Percentiles rank a stretch among this genome's conserved stretches.
Conservation (phyloP, 2,113 vertebrate species). For the Mus spicilegus region DNA sequence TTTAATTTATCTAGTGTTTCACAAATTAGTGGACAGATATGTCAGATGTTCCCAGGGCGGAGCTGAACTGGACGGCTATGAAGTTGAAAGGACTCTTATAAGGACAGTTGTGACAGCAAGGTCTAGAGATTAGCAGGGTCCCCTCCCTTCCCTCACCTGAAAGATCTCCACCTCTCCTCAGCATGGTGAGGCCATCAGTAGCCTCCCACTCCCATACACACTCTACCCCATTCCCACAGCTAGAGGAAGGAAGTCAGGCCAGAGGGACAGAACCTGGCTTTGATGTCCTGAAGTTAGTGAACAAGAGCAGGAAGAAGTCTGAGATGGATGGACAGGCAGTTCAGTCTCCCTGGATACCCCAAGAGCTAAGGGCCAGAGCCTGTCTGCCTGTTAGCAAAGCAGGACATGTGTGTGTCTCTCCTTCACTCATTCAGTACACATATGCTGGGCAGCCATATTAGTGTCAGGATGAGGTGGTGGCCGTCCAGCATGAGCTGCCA, state of each 20-base stretch:
- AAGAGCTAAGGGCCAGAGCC: not conserved
- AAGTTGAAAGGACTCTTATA: constrained; percentile 76
- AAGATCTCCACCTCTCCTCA: constrained; percentile 2
- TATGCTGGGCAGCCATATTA: not conserved
- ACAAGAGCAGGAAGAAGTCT: not conserved
- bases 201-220: not conserved
- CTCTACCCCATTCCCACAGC: not conserved
- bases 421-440: not conserved
- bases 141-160: constrained; percentile 68
- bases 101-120: constrained; percentile 49
- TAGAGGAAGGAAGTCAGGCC: not conserved
- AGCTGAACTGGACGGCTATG: constrained; percentile 41
- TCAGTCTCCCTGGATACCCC: not conserved
- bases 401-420: not conserved
- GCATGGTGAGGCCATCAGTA: not conserved
- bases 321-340: not conserved
- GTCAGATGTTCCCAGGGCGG: constrained; percentile 74
- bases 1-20: constrained; percentile 77
- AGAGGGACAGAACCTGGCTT: not conserved
- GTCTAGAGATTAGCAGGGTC: constrained; percentile 43
- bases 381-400: not conserved
- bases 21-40: constrained; percentile 75
- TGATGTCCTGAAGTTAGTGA: not conserved
- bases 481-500: not conserved
- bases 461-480: not conserved